Percentiles rank a stretch among this genome's conserved stretches.
Evolutionary conservation across 2,797 vertebrate genomes (phyloP).

Genomic region (Urocyon cinereoargenteus): DNA sequence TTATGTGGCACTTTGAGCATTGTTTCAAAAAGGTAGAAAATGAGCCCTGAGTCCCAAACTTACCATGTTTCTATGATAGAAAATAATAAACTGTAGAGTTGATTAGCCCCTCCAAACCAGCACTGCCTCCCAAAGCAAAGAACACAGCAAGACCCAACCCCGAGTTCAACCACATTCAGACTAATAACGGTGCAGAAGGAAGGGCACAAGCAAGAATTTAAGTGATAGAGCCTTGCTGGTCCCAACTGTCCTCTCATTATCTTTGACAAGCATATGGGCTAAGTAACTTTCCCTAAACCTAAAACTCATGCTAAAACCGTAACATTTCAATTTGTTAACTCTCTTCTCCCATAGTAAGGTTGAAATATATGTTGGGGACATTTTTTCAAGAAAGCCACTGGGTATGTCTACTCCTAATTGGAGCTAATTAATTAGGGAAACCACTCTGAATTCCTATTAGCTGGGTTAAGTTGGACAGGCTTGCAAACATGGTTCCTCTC

Average conservation of each 20-base stretch:
- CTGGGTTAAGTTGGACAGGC: neutral
- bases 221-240: neutral
- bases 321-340: constrained; percentile 42
- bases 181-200: constrained; percentile 55
- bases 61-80: neutral
- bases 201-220: neutral
- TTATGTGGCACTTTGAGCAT: neutral
- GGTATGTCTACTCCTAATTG: constrained; percentile 14
- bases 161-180: constrained; percentile 10
- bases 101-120: neutral
- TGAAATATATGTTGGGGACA: constrained; percentile 11
- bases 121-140: neutral
- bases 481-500: constrained; percentile 31
- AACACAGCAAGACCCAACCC: neutral
- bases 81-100: constrained; percentile 11
- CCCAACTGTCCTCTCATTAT: neutral
- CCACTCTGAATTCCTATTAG: constrained; percentile 5
- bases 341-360: neutral
- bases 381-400: constrained; percentile 38
- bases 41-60: neutral
- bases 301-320: neutral
- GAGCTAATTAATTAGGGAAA: constrained; percentile 50
- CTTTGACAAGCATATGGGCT: neutral
- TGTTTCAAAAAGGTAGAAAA: constrained; percentile 55
- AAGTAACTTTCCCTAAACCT: neutral